Evolutionary conservation across 2,797 vertebrate species (phyloP).

Genomic region (Lepus townsendii): DNA sequence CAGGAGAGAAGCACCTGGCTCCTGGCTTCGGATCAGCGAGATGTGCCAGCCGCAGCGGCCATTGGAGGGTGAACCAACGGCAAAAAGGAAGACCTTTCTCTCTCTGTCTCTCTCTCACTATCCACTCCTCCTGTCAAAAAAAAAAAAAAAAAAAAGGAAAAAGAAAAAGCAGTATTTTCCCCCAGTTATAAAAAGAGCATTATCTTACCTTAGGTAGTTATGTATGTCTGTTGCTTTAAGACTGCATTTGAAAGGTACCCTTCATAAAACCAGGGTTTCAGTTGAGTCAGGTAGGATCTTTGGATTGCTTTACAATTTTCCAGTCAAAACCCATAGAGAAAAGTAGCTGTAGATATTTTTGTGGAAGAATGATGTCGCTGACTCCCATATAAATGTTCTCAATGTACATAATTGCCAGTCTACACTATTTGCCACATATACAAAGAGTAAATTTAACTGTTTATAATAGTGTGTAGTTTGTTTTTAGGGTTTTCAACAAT

Average conservation of each 20-base stretch:
- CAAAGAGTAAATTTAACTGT: slow-evolving; percentile 5
- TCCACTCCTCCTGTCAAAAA: too few relatives aligned
- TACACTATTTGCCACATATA: slow-evolving; percentile 9
- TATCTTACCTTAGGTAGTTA: not conserved
- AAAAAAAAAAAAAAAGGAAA: not conserved
- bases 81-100: too few relatives aligned
- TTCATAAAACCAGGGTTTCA: not conserved
- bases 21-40: too few relatives aligned
- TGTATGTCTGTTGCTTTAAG: not conserved
- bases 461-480: not conserved
- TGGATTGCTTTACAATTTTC: slow-evolving; percentile 33
- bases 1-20: too few relatives aligned
- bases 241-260: slow-evolving; percentile 33
- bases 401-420: not conserved
- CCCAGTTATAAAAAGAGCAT: not conserved
- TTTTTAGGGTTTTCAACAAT: slow-evolving; percentile 56
- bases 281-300: not conserved
- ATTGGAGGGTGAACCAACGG: too few relatives aligned
- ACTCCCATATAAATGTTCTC: slow-evolving; percentile 17
- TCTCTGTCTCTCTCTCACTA: too few relatives aligned
- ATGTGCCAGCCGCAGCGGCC: too few relatives aligned
- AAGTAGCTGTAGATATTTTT: not conserved
- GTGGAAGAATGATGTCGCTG: not conserved
- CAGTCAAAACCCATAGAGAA: not conserved
- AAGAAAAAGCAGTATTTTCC: slow-evolving; percentile 57